These are phyloP conservation scores for Hymenochirus boettgeri DNA, from an alignment of 2,113 vertebrate species.

Conservation along the genomic window DNA sequence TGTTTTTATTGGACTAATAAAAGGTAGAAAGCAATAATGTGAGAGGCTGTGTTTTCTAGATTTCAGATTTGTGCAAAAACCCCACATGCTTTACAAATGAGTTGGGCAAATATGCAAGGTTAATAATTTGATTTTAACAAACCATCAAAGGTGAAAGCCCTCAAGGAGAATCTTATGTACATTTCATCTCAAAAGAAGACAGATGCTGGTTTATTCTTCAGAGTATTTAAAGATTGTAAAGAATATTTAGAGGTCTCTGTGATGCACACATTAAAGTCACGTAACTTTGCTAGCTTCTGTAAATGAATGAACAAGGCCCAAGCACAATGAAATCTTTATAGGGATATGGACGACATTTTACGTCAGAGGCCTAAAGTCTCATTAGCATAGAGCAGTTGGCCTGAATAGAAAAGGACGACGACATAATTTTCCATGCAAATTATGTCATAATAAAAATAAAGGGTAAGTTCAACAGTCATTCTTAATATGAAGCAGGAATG, in stretches of 20 bases:
- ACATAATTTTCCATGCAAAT: conserved; percentile 37
- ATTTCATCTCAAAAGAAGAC: conserved; percentile 7
- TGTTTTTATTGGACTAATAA: no score
- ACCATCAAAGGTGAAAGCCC: no score
- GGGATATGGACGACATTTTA: conserved; percentile 24
- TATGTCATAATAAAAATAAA: not conserved
- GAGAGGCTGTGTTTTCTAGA: no score
- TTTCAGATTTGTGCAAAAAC: no score
- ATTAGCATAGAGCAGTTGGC: conserved; percentile 20
- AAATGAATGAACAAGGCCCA: conserved; percentile 27
- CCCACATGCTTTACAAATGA: no score
- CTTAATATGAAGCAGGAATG: no score
- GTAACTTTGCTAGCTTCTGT: conserved; percentile 10
- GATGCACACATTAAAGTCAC: conserved; percentile 3
- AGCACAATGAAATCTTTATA: conserved; percentile 43
- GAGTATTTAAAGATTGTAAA: conserved; percentile 16
- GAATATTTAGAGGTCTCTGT: conserved; percentile 1
- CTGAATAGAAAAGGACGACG: conserved; percentile 24
- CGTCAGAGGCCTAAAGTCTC: conserved; percentile 28
- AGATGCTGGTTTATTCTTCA: conserved; percentile 8
- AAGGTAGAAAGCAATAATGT: no score
- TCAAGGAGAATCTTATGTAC: no score
- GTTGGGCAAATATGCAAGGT: no score
- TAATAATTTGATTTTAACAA: no score
- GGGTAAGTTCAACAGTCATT: no score